Evolutionary conservation across 2,888 invertebrate species (phyloP).

Genomic region (Perizoma affinitatum): DNA sequence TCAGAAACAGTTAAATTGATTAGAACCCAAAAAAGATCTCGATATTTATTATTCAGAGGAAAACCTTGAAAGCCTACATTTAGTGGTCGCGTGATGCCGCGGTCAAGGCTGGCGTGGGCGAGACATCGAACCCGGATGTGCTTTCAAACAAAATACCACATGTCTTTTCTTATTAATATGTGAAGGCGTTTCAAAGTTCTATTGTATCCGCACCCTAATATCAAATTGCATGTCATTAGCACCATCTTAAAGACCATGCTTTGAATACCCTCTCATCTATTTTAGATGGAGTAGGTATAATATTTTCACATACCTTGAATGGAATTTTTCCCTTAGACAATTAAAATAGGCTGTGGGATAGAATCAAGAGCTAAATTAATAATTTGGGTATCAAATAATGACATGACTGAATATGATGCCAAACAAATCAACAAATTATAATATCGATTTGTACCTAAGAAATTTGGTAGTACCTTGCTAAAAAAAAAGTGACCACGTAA

Average conservation of each 20-base stretch:
- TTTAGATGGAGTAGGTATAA: background rate
- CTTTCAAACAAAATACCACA: constrained; percentile 49
- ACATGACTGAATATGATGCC: too few relatives aligned
- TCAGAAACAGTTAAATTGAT: too few relatives aligned
- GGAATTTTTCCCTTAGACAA: background rate
- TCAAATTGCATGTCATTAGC: background rate
- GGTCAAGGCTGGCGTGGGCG: constrained; percentile 80
- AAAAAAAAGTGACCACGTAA: constrained; percentile 2
- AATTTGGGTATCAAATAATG: background rate
- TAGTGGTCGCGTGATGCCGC: constrained; percentile 31
- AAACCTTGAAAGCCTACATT: constrained; percentile 28
- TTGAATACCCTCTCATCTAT: constrained; percentile 3
- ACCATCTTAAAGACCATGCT: background rate
- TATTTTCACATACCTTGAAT: background rate
- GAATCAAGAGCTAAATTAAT: background rate
- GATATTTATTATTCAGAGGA: constrained; percentile 4
- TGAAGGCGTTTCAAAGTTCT: constrained; percentile 10
- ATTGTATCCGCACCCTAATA: constrained; percentile 39
- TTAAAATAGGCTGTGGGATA: too few relatives aligned
- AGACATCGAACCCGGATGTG: constrained; percentile 76
- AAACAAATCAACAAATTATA: too few relatives aligned
- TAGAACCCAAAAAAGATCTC: too few relatives aligned
- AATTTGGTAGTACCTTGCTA: background rate
- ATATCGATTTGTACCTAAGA: too few relatives aligned
- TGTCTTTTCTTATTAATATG: constrained; percentile 40